Conservation (phyloP, 2,888 invertebrate genomes). For the Drosophila neutralis region DNA sequence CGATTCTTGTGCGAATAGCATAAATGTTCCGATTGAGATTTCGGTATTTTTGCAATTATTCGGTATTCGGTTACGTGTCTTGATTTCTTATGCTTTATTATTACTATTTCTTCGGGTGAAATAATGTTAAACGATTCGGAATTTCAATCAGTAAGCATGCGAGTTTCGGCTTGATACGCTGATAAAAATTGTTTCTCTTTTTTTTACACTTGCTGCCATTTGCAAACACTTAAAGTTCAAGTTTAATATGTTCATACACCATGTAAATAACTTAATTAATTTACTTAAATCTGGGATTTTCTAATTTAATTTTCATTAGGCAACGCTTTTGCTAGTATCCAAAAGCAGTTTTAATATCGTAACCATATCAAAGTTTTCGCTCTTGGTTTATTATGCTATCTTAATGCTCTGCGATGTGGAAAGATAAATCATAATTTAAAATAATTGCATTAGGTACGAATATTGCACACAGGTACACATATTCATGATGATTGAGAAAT, state of each 20-base stretch:
- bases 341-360: not conserved
- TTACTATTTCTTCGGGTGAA: not conserved
- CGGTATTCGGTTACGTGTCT: not conserved
- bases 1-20: not conserved
- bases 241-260: no score
- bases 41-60: not conserved
- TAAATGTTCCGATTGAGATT: not conserved
- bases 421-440: not conserved
- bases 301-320: not conserved
- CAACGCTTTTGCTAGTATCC: not conserved
- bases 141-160: not conserved
- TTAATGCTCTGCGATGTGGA: not conserved
- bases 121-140: not conserved
- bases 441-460: not conserved
- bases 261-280: no score
- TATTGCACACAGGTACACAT: conserved; percentile 1
- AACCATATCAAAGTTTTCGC: not conserved
- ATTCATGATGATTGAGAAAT: conserved; percentile 50
- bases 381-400: not conserved
- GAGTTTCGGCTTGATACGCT: not conserved
- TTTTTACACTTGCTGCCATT: not conserved
- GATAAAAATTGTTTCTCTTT: not conserved
- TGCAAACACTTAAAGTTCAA: not conserved
- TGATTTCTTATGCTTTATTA: not conserved
- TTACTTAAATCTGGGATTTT: not conserved